These are phyloP conservation scores for Dicaeum eximium DNA, from an alignment of 2,113 vertebrate genomes.

Conservation along the genomic window DNA sequence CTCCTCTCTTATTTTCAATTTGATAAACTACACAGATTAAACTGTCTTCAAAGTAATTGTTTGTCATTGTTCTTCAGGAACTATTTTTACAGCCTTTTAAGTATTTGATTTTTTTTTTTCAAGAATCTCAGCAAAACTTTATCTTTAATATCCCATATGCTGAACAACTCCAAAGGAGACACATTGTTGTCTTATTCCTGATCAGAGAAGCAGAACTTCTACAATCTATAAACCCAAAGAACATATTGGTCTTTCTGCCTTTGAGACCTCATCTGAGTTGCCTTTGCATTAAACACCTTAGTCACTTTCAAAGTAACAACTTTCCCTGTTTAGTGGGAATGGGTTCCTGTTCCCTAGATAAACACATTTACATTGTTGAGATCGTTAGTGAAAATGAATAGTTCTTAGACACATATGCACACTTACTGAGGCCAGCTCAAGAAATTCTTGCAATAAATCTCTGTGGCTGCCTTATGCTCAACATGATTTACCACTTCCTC, in stretches of 20 bases:
- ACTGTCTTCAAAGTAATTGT: not conserved
- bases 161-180: not conserved
- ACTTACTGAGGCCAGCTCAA: not conserved
- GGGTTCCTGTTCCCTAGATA: not conserved
- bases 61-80: not conserved
- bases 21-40: not conserved
- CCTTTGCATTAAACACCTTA: not conserved
- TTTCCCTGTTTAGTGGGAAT: not conserved
- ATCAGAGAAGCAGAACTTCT: not conserved
- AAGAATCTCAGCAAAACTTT: not conserved
- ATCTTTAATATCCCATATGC: not conserved
- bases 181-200: not conserved
- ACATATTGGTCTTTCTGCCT: not conserved
- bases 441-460: not conserved
- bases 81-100: not conserved
- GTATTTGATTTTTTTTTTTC: not conserved
- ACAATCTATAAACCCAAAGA: not conserved
- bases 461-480: not conserved
- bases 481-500: not conserved
- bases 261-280: not conserved
- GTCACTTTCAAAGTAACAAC: not conserved
- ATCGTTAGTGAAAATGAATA: not conserved
- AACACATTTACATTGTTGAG: not conserved
- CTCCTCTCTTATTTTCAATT: not conserved
- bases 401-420: not conserved